Evolutionary conservation across 2,113 vertebrate species (phyloP).

Genomic region (Cnemophilus loriae): DNA sequence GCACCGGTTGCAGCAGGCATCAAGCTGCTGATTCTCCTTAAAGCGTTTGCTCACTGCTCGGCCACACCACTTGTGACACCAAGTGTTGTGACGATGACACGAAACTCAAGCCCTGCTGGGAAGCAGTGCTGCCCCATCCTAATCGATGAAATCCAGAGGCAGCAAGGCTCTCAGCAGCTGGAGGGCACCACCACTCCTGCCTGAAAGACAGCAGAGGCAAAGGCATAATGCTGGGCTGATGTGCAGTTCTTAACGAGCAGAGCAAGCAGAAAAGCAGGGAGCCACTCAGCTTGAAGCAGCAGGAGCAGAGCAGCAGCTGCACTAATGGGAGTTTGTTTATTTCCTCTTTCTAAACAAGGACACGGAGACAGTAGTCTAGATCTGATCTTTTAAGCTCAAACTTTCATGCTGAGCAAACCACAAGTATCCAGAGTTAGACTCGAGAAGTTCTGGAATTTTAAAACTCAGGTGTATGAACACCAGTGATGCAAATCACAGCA

Average conservation of each 20-base stretch:
- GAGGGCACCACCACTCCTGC: background rate
- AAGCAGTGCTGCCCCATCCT: background rate
- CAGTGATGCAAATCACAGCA: background rate
- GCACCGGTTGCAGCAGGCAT: background rate
- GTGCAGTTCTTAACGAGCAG: background rate
- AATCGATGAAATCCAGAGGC: background rate
- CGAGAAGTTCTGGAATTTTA: background rate
- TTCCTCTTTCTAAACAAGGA: background rate
- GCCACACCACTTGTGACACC: background rate
- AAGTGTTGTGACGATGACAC: background rate
- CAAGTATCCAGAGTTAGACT: background rate
- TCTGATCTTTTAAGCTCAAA: background rate
- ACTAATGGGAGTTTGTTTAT: background rate
- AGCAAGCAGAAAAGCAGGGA: background rate
- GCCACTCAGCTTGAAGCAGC: background rate
- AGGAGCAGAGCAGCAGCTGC: background rate
- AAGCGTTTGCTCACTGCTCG: fast-evolving
- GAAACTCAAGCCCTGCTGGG: background rate
- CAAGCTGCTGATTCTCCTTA: background rate
- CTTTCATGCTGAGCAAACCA: background rate
- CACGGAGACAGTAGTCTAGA: background rate
- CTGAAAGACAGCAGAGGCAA: background rate
- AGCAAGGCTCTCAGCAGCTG: background rate
- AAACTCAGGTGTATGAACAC: background rate
- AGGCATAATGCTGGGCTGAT: background rate